Conservation (phyloP, 2,113 vertebrate species). For the Cyprinus carpio region DNA sequence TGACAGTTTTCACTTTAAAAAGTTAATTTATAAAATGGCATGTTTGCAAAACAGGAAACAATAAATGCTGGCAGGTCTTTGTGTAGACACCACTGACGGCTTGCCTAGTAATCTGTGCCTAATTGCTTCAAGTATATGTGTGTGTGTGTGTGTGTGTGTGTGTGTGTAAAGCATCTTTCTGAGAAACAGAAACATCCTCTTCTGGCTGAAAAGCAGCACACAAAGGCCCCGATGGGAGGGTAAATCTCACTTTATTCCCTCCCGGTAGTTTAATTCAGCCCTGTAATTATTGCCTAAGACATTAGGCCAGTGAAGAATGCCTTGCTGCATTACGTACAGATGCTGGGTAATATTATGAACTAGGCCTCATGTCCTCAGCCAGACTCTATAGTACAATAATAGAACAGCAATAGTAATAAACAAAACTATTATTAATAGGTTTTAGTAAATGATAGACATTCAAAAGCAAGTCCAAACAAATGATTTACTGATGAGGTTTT, state of each 20-base stretch:
- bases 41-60: conserved; percentile 55
- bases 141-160: background rate
- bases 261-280: conserved; percentile 52
- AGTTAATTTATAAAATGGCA: conserved; percentile 49
- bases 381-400: background rate
- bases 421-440: background rate
- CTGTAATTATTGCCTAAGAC: conserved; percentile 64
- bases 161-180: conserved; percentile 51
- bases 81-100: conserved; percentile 49
- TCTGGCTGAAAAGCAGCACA: conserved; percentile 59
- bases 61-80: conserved; percentile 43
- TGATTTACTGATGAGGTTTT: background rate
- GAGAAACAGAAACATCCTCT: conserved; percentile 51
- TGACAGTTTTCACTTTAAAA: conserved; percentile 52
- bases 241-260: conserved; percentile 53
- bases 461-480: background rate
- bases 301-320: conserved; percentile 54
- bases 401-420: conserved; percentile 8
- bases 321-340: conserved; percentile 45
- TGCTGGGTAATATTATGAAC: background rate
- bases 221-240: conserved; percentile 59
- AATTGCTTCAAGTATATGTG: conserved; percentile 64
- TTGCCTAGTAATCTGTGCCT: conserved; percentile 65
- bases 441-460: background rate
- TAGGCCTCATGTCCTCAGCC: background rate